Evolutionary conservation across 2,113 vertebrate species (phyloP), one percentile per base, ranked within the genome.

Genomic region (Pomatorhinus ruficollis): DNA sequence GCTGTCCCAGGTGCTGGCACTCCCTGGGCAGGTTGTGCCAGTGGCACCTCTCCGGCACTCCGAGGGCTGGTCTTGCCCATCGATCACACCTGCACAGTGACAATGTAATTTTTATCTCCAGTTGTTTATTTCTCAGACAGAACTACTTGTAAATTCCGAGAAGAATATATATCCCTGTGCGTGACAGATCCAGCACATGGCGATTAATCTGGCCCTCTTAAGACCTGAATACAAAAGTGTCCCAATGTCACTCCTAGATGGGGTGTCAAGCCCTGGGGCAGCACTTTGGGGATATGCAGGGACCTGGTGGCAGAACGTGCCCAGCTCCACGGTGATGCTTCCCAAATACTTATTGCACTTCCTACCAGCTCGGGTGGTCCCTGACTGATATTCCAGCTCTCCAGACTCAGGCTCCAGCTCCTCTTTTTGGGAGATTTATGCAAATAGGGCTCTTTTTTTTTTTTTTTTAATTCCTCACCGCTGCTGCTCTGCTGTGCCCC

Each of bases 41-140:
- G 82, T 21, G 69, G 39, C 72, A 42, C 71, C 95, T 97, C 31
- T 6, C 83, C 0, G 5, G 50, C n/a, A 11, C 83, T 69, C 69
- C 1, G 0, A 44, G 31, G 72, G 54, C 91, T 91, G 42, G 89
- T 90, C 91, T 83, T 79, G 80, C 91, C 88, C 97, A 98, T 98
- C 95, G 68, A 98, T 98, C 98, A 98, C 97, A 97, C 96, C 98
- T 96, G 97, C 94, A 61, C 15, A 35, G 97, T 98, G 98, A 98
- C 98, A 98, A 97, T 95, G 98, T 98, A 97, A 98, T 98, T 98
- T 98, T 98, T 98, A 98, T 98, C 97, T 98, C 91, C 25, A 84
- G 98, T 96, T 98, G 98, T 98, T 98, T 98, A 98, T 98, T 98
- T 98, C 98, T 98, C 98, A 94, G 96, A 97, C 96, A 97, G 97